Evolutionary conservation across 1,140 invertebrate species (phyloP).

Genomic region (silkworm (Bombyx mori)): ASM3026992v2 NC_085111.1:8928001-8928500

Average conservation of each 20-base stretch:
- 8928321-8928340: conserved; percentile 30
- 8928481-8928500: too few relatives aligned
- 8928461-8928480: too few relatives aligned
- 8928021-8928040: too few relatives aligned
- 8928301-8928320: conserved; percentile 64
- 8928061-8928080: too few relatives aligned
- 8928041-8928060: too few relatives aligned
- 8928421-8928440: too few relatives aligned
- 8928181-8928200: neutral
- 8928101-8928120: too few relatives aligned
- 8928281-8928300: conserved; percentile 53
- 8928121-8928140: too few relatives aligned
- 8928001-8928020: too few relatives aligned
- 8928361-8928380: conserved; percentile 42
- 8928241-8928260: conserved; percentile 54
- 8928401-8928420: neutral
- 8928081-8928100: too few relatives aligned
- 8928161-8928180: conserved; percentile 40
- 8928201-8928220: neutral
- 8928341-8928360: conserved; percentile 70
- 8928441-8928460: too few relatives aligned
- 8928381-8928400: conserved; percentile 5
- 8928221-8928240: conserved; percentile 59
- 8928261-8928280: conserved; percentile 48
- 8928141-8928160: neutral